These are phyloP conservation scores for Eptatretus atami DNA, from an alignment of 2,797 vertebrate species.

Conservation along the genomic window DNA sequence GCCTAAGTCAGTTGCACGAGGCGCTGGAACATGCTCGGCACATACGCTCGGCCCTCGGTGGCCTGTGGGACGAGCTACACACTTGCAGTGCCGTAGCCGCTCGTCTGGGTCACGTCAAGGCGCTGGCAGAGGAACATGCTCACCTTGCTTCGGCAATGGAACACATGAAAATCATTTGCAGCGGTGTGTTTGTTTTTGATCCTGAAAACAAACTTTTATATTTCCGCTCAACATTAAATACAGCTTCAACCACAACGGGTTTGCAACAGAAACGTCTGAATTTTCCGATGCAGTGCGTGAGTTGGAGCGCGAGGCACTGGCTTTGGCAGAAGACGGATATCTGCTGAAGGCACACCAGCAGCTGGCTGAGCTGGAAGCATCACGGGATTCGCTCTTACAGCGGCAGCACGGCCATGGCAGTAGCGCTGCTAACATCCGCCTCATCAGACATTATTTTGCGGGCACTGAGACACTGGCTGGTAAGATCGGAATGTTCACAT, in stretches of 20 bases:
- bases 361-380: conserved; percentile 45
- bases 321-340: conserved; percentile 25
- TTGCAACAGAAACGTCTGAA: too few species aligned
- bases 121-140: conserved; percentile 21
- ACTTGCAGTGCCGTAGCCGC: conserved; percentile 15
- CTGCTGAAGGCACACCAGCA: conserved; percentile 50
- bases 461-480: background rate
- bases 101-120: conserved; percentile 23
- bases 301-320: conserved; percentile 26
- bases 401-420: conserved; percentile 19
- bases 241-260: too few species aligned
- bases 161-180: conserved; percentile 6
- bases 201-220: too few species aligned
- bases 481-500: background rate
- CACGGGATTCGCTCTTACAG: conserved; percentile 38
- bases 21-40: conserved; percentile 25
- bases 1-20: conserved; percentile 36
- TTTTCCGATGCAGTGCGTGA: conserved; percentile 20
- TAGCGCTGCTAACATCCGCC: background rate
- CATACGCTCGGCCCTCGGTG: conserved; percentile 21
- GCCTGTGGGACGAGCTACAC: conserved; percentile 18
- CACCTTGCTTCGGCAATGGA: conserved; percentile 45
- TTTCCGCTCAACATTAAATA: too few species aligned
- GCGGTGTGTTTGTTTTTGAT: background rate
- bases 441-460: background rate